Evolutionary conservation across 2,797 vertebrate genomes (phyloP), one percentile per base, ranked within the genome.

Genomic region (Champsocephalus esox): DNA sequence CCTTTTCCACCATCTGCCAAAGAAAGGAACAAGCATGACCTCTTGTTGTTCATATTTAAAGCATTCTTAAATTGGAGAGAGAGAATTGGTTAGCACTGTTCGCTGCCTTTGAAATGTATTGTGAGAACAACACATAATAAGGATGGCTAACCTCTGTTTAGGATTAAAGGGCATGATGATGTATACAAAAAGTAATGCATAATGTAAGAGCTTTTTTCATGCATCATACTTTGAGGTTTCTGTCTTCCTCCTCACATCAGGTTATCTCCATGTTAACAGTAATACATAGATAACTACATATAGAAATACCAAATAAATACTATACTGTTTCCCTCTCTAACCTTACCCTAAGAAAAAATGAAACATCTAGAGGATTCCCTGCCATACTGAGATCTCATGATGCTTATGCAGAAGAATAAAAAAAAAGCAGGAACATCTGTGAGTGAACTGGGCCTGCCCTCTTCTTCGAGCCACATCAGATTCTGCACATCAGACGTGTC

Each of bases 391-490:
- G 68, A 78, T 66, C 54, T 60, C 41, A 62, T n/a, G 43, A 62
- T 69, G 66, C 76, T 34, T 0, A 69, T 19, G 50, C 46, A 75
- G 28, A 45, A 32, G 19, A 46, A n/a, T 28, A 67, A 48, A 32
- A 50, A 58, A 46, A 45, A 45, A 43, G 63, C 72, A 24, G 12
- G 51, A 71, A 34, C 79, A 67, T 80, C 52, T 62, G 81, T 72
- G 67, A 70, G 73, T 84, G 67, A 85, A 87, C 75, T 75, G 38
- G 1, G 62, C 52, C 67, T 73, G 75, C 82, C 70, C 63, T 82
- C 67, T 72, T 58, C 69, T 62, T 73, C 68, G 61, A 85, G 73
- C 66, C 81, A 77, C 44, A 79, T 86, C 75, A 77, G 59, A 81
- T 62, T 79, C 49, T 68, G 55, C 3, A 70, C 80, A 63, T 75